Conservation (phyloP, 2,113 vertebrate genomes). For the Sceloporus tristichus region DNA sequence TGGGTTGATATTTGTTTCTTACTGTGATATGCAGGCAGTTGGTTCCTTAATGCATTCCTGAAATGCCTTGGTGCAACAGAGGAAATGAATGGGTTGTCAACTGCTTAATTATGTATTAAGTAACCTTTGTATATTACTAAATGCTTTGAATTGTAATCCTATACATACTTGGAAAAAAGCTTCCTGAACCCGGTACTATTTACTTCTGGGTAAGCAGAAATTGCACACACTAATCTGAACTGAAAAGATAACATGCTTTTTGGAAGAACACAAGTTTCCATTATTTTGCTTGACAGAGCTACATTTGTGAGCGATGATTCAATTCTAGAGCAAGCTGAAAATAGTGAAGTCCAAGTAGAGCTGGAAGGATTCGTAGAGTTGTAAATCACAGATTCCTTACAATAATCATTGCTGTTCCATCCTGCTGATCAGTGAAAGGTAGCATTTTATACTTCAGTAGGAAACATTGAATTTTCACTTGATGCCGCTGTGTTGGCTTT, state of each 20-base stretch:
- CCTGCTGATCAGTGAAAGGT: slow-evolving; percentile 8
- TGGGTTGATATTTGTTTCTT: neutral
- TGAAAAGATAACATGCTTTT: neutral
- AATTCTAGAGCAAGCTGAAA: neutral
- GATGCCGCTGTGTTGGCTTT: slow-evolving; percentile 2
- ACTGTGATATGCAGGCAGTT: slow-evolving; percentile 2
- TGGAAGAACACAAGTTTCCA: neutral
- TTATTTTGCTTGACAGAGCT: neutral
- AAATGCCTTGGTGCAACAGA: neutral
- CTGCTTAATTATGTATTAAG: neutral
- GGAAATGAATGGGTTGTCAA: neutral
- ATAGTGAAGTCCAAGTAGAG: neutral
- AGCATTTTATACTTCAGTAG: slow-evolving; percentile 10
- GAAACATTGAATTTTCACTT: slow-evolving; percentile 15
- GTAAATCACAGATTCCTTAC: neutral
- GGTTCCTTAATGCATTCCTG: slow-evolving; percentile 1
- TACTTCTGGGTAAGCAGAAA: neutral
- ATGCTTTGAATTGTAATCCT: neutral
- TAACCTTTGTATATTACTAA: neutral
- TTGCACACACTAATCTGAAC: neutral
- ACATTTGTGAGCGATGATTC: neutral
- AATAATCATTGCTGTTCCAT: neutral
- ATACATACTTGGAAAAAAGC: neutral
- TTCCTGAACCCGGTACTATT: neutral
- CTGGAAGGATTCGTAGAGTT: neutral